Evolutionary conservation across 2,797 vertebrate species (phyloP).

Genomic region (Falco peregrinus): DNA sequence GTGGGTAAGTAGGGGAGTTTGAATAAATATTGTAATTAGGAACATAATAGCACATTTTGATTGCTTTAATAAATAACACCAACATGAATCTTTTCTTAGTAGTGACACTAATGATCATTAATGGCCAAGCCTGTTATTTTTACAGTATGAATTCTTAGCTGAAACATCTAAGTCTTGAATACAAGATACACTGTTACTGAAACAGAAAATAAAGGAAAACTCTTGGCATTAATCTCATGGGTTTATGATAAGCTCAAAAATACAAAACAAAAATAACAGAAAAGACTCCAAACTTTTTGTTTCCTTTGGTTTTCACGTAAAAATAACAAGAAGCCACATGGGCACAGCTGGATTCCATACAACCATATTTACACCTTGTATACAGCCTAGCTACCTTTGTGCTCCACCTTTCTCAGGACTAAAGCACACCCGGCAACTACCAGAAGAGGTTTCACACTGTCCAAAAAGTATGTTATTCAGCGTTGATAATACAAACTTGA

Average conservation of each 20-base stretch:
- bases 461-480: neutral
- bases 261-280: neutral
- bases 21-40: conserved; percentile 66
- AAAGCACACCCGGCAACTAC: neutral
- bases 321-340: neutral
- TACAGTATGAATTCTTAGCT: conserved; percentile 51
- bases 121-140: conserved; percentile 45
- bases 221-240: neutral
- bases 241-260: neutral
- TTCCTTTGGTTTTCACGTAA: neutral
- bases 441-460: neutral
- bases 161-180: neutral
- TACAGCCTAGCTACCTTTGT: neutral
- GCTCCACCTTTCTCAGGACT: neutral
- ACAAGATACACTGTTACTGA: neutral
- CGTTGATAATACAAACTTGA: neutral
- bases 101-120: conserved; percentile 63
- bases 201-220: conserved; percentile 5
- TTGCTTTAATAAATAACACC: conserved; percentile 63
- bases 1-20: conserved; percentile 41
- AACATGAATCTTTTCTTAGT: conserved; percentile 43
- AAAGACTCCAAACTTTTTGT: neutral
- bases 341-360: neutral
- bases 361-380: neutral
- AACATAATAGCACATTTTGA: conserved; percentile 49